Evolutionary conservation across 2,888 invertebrate species (phyloP).

Genomic region (Caenorhabditis sp.): DNA sequence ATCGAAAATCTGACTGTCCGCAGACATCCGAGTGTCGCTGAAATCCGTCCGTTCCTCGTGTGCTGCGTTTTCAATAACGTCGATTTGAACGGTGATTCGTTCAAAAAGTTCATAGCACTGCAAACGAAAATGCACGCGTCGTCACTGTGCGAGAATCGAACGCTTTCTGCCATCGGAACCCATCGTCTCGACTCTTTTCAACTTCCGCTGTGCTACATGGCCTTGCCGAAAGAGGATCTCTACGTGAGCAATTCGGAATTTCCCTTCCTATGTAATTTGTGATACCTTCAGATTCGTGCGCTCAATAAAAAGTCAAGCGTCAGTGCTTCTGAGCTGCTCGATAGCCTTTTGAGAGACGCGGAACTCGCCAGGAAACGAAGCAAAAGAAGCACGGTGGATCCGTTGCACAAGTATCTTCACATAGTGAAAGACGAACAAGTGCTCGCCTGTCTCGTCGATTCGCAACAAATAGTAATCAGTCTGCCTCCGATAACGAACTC

Average conservation of each 20-base stretch:
- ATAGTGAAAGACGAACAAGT: slow-evolving; percentile 86
- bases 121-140: slow-evolving; percentile 83
- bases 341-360: slow-evolving; percentile 86
- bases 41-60: slow-evolving; percentile 65
- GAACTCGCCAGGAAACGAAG: slow-evolving; percentile 88
- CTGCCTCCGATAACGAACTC: slow-evolving; percentile 91
- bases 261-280: too few species aligned
- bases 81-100: slow-evolving; percentile 61
- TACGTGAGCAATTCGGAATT: slow-evolving; percentile 83
- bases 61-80: slow-evolving; percentile 64
- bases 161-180: slow-evolving; percentile 88
- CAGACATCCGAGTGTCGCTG: slow-evolving; percentile 55
- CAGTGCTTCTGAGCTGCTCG: slow-evolving; percentile 85
- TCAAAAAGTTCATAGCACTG: slow-evolving; percentile 66
- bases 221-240: slow-evolving; percentile 84
- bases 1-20: slow-evolving; percentile 49
- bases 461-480: slow-evolving; percentile 85
- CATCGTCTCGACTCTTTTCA: slow-evolving; percentile 86
- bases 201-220: slow-evolving; percentile 84
- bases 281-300: slow-evolving; percentile 68
- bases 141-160: slow-evolving; percentile 86
- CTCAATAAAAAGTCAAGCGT: slow-evolving; percentile 79
- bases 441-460: slow-evolving; percentile 86
- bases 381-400: slow-evolving; percentile 88
- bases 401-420: slow-evolving; percentile 88